phyloP scores from a whole-genome alignment of 1,140 invertebrate species.

The Orius insidiosus region DNA sequence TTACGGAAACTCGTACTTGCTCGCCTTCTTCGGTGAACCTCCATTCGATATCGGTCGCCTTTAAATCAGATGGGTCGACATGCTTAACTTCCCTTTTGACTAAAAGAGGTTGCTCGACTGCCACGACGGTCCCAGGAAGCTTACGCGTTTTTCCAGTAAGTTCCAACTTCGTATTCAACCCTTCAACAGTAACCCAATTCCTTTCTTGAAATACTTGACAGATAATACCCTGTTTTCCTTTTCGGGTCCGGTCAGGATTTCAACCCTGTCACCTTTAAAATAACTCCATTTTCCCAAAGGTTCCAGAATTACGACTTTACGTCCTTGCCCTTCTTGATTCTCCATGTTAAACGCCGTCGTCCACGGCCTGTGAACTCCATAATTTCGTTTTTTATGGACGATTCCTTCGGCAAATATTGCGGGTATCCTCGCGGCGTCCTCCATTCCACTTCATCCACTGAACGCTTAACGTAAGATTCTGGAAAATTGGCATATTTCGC shows the following conservation, averaged over 20 bases:
- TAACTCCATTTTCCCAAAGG: constrained; percentile 65
- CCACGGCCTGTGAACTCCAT: constrained; percentile 66
- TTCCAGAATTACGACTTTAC: too few species aligned
- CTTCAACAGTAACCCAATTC: constrained; percentile 93
- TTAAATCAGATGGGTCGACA: constrained; percentile 78
- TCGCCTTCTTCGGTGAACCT: constrained; percentile 73
- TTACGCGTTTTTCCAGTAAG: constrained; percentile 13
- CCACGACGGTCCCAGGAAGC: constrained; percentile 29
- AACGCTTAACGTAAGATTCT: constrained; percentile 58
- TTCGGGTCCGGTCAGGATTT: constrained; percentile 82
- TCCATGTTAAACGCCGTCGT: constrained; percentile 55
- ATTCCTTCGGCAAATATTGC: constrained; percentile 46
- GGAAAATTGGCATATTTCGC: constrained; percentile 62
- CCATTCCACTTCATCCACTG: constrained; percentile 79
- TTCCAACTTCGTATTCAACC: constrained; percentile 53
- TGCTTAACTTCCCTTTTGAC: constrained; percentile 69
- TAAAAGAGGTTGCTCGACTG: constrained; percentile 37
- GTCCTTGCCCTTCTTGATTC: too few species aligned
- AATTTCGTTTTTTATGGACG: constrained; percentile 46
- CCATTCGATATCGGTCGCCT: constrained; percentile 14
- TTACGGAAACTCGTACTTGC: constrained; percentile 66
- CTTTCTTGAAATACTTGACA: constrained; percentile 71
- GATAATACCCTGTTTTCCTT: constrained; percentile 78
- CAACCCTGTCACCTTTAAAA: constrained; percentile 76
- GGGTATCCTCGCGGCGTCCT: constrained; percentile 49